Evolutionary conservation across 2,797 vertebrate species (phyloP).

Genomic region (Orientallactaga sibirica): DNA sequence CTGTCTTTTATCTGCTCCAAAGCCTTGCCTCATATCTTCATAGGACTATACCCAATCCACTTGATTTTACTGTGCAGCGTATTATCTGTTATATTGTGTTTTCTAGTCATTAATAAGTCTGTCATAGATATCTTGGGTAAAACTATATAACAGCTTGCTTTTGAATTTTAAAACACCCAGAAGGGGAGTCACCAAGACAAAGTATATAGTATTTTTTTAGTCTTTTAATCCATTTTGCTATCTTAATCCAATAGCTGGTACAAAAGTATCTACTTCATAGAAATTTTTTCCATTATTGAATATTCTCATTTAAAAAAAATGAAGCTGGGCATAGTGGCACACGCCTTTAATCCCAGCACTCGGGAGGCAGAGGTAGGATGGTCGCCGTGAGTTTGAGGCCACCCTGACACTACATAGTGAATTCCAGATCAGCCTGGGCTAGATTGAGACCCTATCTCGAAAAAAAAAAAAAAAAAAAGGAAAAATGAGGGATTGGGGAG

Average conservation of each 20-base stretch:
- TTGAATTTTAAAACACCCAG: conserved; percentile 21
- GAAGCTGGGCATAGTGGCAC: no score
- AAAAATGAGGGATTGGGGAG: no score
- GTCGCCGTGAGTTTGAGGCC: no score
- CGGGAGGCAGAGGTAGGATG: no score
- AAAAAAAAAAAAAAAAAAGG: no score
- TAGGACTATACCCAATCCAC: neutral
- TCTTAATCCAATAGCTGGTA: neutral
- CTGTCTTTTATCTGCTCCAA: neutral
- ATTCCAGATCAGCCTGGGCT: no score
- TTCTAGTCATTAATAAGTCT: conserved; percentile 23
- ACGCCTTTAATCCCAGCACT: no score
- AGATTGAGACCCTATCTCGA: no score
- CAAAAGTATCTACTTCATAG: neutral
- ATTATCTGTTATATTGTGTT: neutral
- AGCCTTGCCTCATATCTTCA: neutral
- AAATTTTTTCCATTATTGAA: neutral
- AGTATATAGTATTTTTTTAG: conserved; percentile 12
- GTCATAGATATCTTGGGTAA: neutral
- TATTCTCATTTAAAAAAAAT: neutral
- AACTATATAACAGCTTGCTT: neutral
- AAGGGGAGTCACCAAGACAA: conserved; percentile 15
- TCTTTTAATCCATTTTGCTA: neutral
- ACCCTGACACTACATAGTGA: no score
- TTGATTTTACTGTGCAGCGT: neutral